Base-by-base conservation (phyloP, 2,113 vertebrate species). In the Meles meles region DNA sequence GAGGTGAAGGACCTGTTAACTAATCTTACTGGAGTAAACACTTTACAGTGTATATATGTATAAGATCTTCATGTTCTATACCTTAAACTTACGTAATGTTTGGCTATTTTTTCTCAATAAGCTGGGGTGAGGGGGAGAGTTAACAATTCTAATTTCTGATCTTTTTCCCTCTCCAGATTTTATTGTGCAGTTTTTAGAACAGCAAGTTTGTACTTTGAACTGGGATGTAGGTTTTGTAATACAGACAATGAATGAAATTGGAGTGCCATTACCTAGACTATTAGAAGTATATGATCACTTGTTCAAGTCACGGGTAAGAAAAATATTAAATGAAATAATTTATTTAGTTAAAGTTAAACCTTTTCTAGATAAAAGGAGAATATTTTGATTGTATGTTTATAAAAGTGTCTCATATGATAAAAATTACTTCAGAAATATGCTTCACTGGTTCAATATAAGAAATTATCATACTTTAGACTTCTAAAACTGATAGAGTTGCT, bases 201-300 rank as follows among this genome's bases (percentile, higher is more conserved):
- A 99, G 98, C 99, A 99, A 39, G 99, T 99, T 76, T 99, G 99
- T 93, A 98, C 97, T 65, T 98, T 99, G 91, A 99, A 99, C 98
- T 99, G 99, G 99, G 99, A 99, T 29, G 99, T 99, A 39, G 99
- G 99, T 27, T 99, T 99, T 69, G 99, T 99, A 88, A 99, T 99
- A 47, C 99, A 98, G 49, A 99, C 99, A 69, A 99, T 99, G 99
- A 99, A 99, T 98, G 99, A 99, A 98, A 99, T 99, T 1, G 99
- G 99, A 87, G 99, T 99, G 1, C 99, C 99, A 49, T 96, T 99
- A 76, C 99, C 99, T 12, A 98, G 98, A 67, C 99, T 99, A 34
- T 99, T 99, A 59, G 99, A 99, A 98, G 99, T 99, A 6, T 99
- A 99, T 37, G 99, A 99, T 97, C 99, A 99, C 20, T 99, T 99